These are phyloP conservation scores for Dilophus febrilis DNA, from an alignment of 2,888 invertebrate species.

Conservation along the genomic window DNA sequence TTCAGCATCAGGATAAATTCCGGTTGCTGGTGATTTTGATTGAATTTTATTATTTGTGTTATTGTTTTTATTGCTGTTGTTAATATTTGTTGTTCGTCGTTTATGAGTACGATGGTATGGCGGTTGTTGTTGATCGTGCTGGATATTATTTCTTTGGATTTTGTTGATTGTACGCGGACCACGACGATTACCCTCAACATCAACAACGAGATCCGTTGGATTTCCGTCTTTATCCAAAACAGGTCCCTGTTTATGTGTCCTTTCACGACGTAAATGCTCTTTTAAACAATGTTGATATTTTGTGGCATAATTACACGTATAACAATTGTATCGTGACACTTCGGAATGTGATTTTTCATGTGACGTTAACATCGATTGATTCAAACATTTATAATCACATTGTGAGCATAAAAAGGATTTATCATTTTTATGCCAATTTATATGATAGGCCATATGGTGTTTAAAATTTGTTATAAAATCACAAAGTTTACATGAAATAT, in stretches of 20 bases:
- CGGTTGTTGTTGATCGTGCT: no score
- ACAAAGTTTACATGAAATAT: slow-evolving; percentile 58
- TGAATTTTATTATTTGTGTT: slow-evolving; percentile 15
- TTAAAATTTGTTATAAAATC: slow-evolving; percentile 98
- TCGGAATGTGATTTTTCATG: slow-evolving; percentile 92
- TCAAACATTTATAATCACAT: slow-evolving; percentile 85
- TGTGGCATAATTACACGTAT: slow-evolving; percentile 87
- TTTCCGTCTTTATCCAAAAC: slow-evolving; percentile 79
- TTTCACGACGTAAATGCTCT: slow-evolving; percentile 80
- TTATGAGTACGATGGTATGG: neutral
- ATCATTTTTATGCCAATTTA: slow-evolving; percentile 83
- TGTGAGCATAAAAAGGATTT: slow-evolving; percentile 90
- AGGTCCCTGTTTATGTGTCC: slow-evolving; percentile 71
- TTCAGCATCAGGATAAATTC: neutral
- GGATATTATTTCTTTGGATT: no score
- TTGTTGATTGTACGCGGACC: slow-evolving; percentile 58
- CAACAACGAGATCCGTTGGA: slow-evolving; percentile 71
- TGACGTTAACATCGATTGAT: slow-evolving; percentile 97
- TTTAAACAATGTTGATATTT: slow-evolving; percentile 98
- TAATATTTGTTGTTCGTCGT: slow-evolving; percentile 12
- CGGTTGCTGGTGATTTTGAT: neutral
- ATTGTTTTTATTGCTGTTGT: slow-evolving; percentile 11
- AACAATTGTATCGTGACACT: slow-evolving; percentile 82
- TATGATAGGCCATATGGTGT: slow-evolving; percentile 94
- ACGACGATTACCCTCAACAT: slow-evolving; percentile 76